phyloP scores from a whole-genome alignment of 2,888 invertebrate genomes.

The Diarsia brunnea region DNA sequence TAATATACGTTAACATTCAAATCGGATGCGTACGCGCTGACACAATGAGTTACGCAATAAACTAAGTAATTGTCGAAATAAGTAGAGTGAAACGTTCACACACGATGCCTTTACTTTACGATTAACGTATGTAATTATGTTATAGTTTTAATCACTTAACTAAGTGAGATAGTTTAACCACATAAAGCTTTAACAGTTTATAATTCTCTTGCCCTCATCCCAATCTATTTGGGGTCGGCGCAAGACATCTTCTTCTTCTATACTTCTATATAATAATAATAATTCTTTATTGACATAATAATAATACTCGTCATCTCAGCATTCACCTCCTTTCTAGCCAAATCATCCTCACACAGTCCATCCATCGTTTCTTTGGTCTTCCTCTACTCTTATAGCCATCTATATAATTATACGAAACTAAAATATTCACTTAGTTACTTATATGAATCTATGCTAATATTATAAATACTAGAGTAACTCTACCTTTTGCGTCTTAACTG shows the following conservation, averaged over 20 bases:
- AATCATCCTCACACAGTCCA: too few relatives aligned
- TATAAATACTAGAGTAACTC: not conserved
- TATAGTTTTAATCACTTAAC: slow-evolving; percentile 6
- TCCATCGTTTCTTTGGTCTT: too few relatives aligned
- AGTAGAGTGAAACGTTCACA: slow-evolving; percentile 86
- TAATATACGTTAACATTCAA: slow-evolving; percentile 60
- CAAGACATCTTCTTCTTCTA: too few relatives aligned
- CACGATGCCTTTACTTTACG: slow-evolving; percentile 69
- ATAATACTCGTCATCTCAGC: too few relatives aligned
- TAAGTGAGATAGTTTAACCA: not conserved
- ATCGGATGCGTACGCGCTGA: slow-evolving; percentile 68
- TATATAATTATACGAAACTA: not conserved
- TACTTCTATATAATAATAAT: too few relatives aligned
- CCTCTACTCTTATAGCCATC: too few relatives aligned
- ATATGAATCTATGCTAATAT: not conserved
- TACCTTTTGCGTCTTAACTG: not conserved
- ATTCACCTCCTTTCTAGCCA: too few relatives aligned
- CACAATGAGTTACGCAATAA: slow-evolving; percentile 69
- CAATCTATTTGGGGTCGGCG: too few relatives aligned
- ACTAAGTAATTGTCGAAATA: slow-evolving; percentile 74
- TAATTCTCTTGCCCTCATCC: too few relatives aligned
- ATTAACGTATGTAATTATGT: slow-evolving; percentile 56
- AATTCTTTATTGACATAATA: too few relatives aligned
- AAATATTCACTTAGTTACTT: not conserved
- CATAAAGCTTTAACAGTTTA: not conserved